Conservation (phyloP, 2,113 vertebrate species). For the Lethenteron camtschaticum region DNA sequence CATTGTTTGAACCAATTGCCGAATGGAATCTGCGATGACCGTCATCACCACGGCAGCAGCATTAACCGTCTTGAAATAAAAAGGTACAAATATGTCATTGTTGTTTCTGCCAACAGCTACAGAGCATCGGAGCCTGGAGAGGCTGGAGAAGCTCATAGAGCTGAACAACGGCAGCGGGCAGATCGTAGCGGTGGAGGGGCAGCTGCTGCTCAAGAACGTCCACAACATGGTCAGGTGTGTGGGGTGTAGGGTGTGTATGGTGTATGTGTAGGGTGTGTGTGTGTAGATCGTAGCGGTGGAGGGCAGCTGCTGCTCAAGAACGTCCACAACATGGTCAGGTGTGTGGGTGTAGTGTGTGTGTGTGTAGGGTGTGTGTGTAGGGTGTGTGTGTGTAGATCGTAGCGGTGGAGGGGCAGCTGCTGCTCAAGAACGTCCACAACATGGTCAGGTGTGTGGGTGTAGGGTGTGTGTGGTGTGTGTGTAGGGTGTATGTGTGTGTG, state of each 20-base stretch:
- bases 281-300: too few species aligned
- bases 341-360: too few species aligned
- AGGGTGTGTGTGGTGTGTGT: neutral
- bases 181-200: conserved; percentile 79
- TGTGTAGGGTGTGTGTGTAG: too few species aligned
- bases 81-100: neutral
- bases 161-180: conserved; percentile 80
- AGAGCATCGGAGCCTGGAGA: conserved; percentile 69
- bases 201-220: conserved; percentile 80
- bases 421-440: too few species aligned
- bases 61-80: too few species aligned
- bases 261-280: neutral
- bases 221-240: conserved; percentile 89
- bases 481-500: neutral
- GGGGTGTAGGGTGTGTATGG: neutral
- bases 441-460: neutral
- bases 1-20: too few species aligned
- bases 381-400: neutral
- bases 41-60: too few species aligned
- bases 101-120: conserved; percentile 32
- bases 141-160: conserved; percentile 60
- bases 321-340: too few species aligned
- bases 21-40: too few species aligned
- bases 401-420: too few species aligned
- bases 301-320: too few species aligned